Evolutionary conservation across 1,140 invertebrate species (phyloP), one percentile per base, ranked within the genome.

Genomic region (Hirudo medicinalis): DNA sequence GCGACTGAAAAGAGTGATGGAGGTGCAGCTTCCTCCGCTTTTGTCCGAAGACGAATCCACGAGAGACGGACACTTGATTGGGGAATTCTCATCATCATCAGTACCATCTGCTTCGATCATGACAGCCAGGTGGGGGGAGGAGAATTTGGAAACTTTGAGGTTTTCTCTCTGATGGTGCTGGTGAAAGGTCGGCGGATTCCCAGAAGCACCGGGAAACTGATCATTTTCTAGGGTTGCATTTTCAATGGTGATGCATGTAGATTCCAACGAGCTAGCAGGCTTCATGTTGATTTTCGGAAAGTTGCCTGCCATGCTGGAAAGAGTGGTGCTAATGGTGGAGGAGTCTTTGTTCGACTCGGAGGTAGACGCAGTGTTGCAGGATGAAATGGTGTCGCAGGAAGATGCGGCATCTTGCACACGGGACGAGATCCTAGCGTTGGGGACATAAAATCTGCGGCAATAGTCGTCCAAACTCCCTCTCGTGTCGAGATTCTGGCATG

Each of bases 81-180:
- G 29, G 19, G 57, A 22, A 22, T 63, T 22, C 22, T 22, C 57
- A 20, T 63, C 57, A 20, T 63, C 57, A n/a, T 63, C 57, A 11
- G 57, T 63, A n/a, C 29, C 29, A 15, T 63, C 57, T 13, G 57
- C 57, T 63, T 63, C 57, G 8, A 63, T 63, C 57, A 63, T 63
- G 57, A 63, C 57, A 15, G 57, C 22, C 29, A 63, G 57, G 57
- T 63, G 29, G 57, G 22, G 57, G 57, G 22, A 63, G 57, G 22
- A 25, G 22, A 63, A 22, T n/a, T 63, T 32, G 1, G 29, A 22
- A 9, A 63, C 29, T 63, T 32, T 63, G 22, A 63, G 22, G 22
- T 22, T 32, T 63, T 22, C 57, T 22, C 22, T 63, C 22, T 25
- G 57, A 63, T 63, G 20, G 22, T 63, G 57, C 57, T 63, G 57